Base-by-base conservation (phyloP, 1,140 invertebrate species). In the Scaptomyza pallida region DNA sequence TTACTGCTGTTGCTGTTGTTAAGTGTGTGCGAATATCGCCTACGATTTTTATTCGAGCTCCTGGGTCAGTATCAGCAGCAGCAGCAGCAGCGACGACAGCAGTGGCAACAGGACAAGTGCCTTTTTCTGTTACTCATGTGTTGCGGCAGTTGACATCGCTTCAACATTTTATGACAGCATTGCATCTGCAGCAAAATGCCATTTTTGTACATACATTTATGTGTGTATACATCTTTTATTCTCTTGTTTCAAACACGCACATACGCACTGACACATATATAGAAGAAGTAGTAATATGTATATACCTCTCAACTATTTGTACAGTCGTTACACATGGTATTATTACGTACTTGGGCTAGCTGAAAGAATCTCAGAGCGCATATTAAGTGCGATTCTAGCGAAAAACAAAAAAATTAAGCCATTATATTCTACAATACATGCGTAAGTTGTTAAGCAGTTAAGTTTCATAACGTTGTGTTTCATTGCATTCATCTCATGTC, bases 91-190 rank as follows among this genome's bases (percentile, higher is more conserved):
- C n/a, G n/a, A n/a, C n/a, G n/a, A n/a, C n/a, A n/a, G n/a, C 19
- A 21, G 19, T 21, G 9, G 12, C 33, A 37, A n/a, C 33, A 45
- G 19, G 1, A 45, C 44, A 21, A 21, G 10, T 23, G 44, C 1
- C 44, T 3, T 37, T 37, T 37, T n/a, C 3, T 37, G 5, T 13
- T 37, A 5, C n/a, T 37, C n/a, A 37, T 54, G n/a, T 19, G 13
- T 26, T 15, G 52, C 37, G 13, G 21, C 21, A 43, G 8, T 43
- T 55, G 52, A 43, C 21, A 55, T 55, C 21, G 15, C 19, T 15
- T 55, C 13, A 17, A 10, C 52, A 43, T 43, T 43, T 43, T 55
- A 26, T 41, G 52, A 26, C 52, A 55, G 44, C 19, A 19, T 8
- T 9, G 19, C n/a, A 19, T 13, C 17, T 23, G 19, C 10, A 19